These are phyloP conservation scores for Uloborus diversus DNA, from an alignment of 1,140 invertebrate genomes.

Conservation along the genomic window DNA sequence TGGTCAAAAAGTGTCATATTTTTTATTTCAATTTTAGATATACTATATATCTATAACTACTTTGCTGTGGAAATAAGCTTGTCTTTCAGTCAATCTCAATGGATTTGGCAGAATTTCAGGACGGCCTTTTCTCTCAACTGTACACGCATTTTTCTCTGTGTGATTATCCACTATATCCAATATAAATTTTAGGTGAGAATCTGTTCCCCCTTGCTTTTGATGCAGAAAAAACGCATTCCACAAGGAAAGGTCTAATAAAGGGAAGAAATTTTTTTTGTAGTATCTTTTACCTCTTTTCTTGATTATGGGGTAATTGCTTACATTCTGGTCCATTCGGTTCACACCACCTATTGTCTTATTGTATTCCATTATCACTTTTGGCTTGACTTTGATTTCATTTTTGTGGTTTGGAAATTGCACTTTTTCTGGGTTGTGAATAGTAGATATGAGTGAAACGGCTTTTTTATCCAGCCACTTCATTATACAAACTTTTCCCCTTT, in stretches of 20 bases:
- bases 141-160: too few relatives aligned
- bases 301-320: not conserved
- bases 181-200: too few relatives aligned
- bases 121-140: not conserved
- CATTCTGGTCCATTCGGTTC: not conserved
- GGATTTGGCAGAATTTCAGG: not conserved
- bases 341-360: slow-evolving; percentile 1
- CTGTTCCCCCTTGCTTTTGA: too few relatives aligned
- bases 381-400: not conserved
- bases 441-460: not conserved
- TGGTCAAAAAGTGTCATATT: too few relatives aligned
- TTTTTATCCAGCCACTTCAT: not conserved
- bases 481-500: not conserved
- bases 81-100: slow-evolving; percentile 1
- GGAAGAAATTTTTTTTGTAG: not conserved
- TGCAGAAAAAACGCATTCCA: too few relatives aligned
- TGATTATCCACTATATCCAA: too few relatives aligned
- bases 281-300: not conserved
- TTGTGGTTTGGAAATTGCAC: not conserved
- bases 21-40: too few relatives aligned
- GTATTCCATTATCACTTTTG: not conserved
- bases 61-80: too few relatives aligned
- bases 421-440: not conserved
- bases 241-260: too few relatives aligned
- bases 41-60: too few relatives aligned